These are phyloP conservation scores for Falco biarmicus DNA, from an alignment of 2,797 vertebrate species.

Conservation along the genomic window DNA sequence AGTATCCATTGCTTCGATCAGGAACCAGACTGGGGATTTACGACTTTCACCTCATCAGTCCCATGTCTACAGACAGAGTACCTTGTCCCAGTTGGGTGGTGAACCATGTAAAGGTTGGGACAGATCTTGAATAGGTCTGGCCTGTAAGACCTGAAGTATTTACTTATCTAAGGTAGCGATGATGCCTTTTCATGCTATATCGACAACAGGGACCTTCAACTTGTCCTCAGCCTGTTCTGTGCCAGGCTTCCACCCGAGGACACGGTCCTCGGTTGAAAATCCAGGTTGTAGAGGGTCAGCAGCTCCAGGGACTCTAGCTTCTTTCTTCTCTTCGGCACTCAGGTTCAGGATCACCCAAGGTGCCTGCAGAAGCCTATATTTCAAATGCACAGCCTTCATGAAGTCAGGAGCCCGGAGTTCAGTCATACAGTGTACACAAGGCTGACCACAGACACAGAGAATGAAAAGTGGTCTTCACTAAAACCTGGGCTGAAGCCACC, in stretches of 20 bases:
- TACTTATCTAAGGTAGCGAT: background rate
- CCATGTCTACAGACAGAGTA: background rate
- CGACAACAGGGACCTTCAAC: background rate
- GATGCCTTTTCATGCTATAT: background rate
- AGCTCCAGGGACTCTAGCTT: background rate
- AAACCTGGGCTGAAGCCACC: background rate
- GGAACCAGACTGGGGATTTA: background rate
- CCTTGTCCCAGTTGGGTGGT: rapidly evolving
- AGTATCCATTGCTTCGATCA: background rate
- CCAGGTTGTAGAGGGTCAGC: background rate
- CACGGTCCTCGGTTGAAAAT: rapidly evolving
- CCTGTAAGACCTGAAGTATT: background rate
- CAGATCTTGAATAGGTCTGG: background rate
- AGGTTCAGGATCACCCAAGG: background rate
- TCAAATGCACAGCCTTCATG: background rate
- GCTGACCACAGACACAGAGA: rapidly evolving
- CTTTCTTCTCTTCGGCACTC: background rate
- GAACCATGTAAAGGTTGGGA: background rate
- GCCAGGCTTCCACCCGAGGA: background rate
- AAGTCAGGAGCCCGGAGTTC: background rate
- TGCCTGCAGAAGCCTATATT: background rate
- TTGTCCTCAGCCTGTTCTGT: background rate
- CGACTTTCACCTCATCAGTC: background rate
- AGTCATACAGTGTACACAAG: background rate
- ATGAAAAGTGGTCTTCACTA: background rate